phyloP scores from a whole-genome alignment of 2,888 invertebrate species.

The Lithophane socia region DNA sequence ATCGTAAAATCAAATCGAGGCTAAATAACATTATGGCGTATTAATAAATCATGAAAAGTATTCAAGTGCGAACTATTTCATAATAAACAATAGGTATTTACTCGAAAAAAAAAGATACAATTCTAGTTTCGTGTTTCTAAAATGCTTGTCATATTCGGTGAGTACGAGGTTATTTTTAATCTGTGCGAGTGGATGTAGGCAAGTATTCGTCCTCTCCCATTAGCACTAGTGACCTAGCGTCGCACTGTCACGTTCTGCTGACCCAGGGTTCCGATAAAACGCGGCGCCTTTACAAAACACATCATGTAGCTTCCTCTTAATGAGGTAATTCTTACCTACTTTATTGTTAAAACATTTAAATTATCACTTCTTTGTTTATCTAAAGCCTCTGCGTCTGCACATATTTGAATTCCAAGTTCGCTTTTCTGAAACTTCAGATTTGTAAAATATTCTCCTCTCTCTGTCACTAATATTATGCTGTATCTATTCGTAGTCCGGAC shows the following conservation, averaged over 20 bases:
- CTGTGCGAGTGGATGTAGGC: constrained; percentile 3
- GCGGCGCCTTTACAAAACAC: constrained; percentile 30
- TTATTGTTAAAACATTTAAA: constrained; percentile 19
- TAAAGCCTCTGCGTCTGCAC: neutral
- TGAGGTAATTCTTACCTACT: neutral
- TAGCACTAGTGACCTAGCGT: constrained; percentile 42
- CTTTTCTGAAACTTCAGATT: constrained; percentile 3
- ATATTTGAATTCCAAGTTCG: constrained; percentile 1
- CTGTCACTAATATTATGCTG: too few relatives aligned
- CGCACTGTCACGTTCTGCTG: constrained; percentile 57
- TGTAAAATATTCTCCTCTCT: constrained; percentile 1
- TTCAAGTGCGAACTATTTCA: constrained; percentile 6
- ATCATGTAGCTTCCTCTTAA: constrained; percentile 41
- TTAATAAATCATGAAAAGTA: constrained; percentile 26
- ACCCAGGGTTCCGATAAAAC: constrained; percentile 46
- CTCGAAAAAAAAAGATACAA: neutral
- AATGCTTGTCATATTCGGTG: too few relatives aligned
- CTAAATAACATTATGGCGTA: constrained; percentile 21
- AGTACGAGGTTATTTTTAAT: constrained; percentile 1
- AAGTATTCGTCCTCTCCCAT: constrained; percentile 29
- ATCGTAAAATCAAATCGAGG: constrained; percentile 53
- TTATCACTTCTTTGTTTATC: neutral
- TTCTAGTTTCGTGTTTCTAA: neutral
- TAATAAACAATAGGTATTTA: neutral
- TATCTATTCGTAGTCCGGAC: neutral